phyloP scores from a whole-genome alignment of 53 echinoderm and acorn worm genomes.

The Echinarachnius parma region DNA sequence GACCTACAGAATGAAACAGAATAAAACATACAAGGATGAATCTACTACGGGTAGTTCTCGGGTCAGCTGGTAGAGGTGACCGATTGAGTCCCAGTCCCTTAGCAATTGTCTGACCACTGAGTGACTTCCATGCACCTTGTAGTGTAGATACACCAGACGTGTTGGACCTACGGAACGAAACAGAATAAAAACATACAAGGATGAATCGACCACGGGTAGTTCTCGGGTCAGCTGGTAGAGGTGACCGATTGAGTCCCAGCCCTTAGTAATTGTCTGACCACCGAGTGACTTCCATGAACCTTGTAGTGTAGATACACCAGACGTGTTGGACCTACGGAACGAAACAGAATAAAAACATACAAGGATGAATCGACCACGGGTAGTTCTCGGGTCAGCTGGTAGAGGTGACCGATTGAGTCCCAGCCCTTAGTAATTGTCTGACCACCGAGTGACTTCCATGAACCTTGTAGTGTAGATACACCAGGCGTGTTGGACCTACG shows the following conservation, averaged over 20 bases:
- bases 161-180: constrained; percentile 46
- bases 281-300: constrained; percentile 40
- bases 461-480: no score
- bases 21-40: no score
- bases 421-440: no score
- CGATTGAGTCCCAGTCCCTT: constrained; percentile 86
- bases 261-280: constrained; percentile 64
- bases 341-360: background rate
- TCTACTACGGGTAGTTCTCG: constrained; percentile 59
- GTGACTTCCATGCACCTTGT: constrained; percentile 52
- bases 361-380: no score
- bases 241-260: constrained; percentile 82
- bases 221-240: constrained; percentile 78
- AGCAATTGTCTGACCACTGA: constrained; percentile 68
- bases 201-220: no score
- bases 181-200: no score
- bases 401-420: no score
- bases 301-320: constrained; percentile 78
- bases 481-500: no score
- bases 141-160: constrained; percentile 70
- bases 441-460: no score
- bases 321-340: constrained; percentile 55
- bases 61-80: constrained; percentile 73
- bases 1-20: no score
- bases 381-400: no score